These are phyloP conservation scores for Apeltes quadracus DNA, from an alignment of 2,113 vertebrate species.

Conservation along the genomic window DNA sequence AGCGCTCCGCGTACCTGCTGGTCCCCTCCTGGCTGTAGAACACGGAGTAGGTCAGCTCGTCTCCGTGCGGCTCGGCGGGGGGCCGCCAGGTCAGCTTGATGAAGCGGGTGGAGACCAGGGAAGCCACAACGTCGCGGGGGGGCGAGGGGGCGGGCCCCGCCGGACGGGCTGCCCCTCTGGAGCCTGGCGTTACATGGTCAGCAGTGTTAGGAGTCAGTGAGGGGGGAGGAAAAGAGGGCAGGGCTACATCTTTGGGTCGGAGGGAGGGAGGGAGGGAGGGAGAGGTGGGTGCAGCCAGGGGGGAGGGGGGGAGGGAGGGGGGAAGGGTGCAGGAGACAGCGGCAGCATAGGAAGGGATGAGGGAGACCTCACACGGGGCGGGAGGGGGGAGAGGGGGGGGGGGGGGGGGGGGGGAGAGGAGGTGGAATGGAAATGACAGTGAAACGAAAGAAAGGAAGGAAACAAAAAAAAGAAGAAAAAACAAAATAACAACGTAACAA, in stretches of 20 bases:
- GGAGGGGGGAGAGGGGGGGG: slow-evolving; percentile 41
- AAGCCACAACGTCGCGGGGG: slow-evolving; percentile 95
- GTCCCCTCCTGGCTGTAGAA: slow-evolving; percentile 93
- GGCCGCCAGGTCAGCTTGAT: slow-evolving; percentile 97
- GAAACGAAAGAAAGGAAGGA: slow-evolving; percentile 76
- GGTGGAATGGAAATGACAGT: slow-evolving; percentile 75
- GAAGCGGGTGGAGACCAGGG: slow-evolving; percentile 98
- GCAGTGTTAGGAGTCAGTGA: slow-evolving; percentile 99
- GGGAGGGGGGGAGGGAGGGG: slow-evolving; percentile 14
- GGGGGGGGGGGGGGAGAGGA: slow-evolving; percentile 41
- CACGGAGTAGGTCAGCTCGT: slow-evolving; percentile 94
- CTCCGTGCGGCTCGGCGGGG: slow-evolving; percentile 91
- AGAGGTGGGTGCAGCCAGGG: slow-evolving; percentile 13
- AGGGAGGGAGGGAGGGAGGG: slow-evolving; percentile 14
- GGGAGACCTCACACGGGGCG: slow-evolving; percentile 52
- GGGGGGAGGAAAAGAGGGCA: slow-evolving; percentile 94
- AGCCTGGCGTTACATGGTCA: slow-evolving; percentile 99
- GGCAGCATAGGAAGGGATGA: slow-evolving; percentile 30
- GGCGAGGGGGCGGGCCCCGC: slow-evolving; percentile 90
- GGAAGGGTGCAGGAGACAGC: slow-evolving; percentile 36
- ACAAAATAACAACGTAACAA: slow-evolving; percentile 87
- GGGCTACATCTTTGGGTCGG: slow-evolving; percentile 90
- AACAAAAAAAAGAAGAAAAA: slow-evolving; percentile 88
- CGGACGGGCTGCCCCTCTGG: slow-evolving; percentile 80
- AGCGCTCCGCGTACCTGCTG: slow-evolving; percentile 87